Base-by-base conservation (phyloP, 2,888 invertebrate species). In the Lasioglossum leucozonium region DNA sequence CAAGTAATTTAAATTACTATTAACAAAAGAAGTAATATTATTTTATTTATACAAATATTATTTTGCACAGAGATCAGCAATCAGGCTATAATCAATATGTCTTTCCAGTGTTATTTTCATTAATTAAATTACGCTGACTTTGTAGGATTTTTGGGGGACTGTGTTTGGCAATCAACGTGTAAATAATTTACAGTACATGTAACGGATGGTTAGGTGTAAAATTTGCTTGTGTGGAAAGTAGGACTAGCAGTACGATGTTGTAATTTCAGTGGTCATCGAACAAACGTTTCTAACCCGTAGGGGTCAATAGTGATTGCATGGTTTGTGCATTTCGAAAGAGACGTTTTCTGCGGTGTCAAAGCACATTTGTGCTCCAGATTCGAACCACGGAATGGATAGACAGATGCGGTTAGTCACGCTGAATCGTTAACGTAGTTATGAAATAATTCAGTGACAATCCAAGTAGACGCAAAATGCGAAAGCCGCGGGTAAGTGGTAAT, bases 291-390 rank as follows among this genome's bases (percentile, higher is more conserved):
- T 47, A 51, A 72, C 51, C 34, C 42, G 51, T 22, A 6, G 65
- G 18, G 16, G 40, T 51, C 72, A 72, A 65, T 51, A 30, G 42
- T 42, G 26, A 42, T 11, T 16, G 26, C 72, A 40, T 42, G 72
- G 72, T 67, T 72, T 72, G 79, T 72, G 51, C 62, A 72, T 81
- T 81, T 62, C 40, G 79, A 65, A 72, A n/a, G 51, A 72, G 51
- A 79, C 72, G 26, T 79, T 79, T 73, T 65, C 72, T 8, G 34
- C 65, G 26, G 40, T 40, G 73, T 79, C 80, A 81, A 79, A 81
- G 72, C 80, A 55, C 72, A 67, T 55, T 65, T 34, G 80, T 44
- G n/a, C 5, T 22, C 26, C 26, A 13, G 58, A 30, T 44, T 44
- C 26, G 4, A 58, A 37, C 37, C n/a, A 18, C 65, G 65, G 51